phyloP scores from a whole-genome alignment of 2,113 vertebrate species.

The Poeciliopsis retropinna region DNA sequence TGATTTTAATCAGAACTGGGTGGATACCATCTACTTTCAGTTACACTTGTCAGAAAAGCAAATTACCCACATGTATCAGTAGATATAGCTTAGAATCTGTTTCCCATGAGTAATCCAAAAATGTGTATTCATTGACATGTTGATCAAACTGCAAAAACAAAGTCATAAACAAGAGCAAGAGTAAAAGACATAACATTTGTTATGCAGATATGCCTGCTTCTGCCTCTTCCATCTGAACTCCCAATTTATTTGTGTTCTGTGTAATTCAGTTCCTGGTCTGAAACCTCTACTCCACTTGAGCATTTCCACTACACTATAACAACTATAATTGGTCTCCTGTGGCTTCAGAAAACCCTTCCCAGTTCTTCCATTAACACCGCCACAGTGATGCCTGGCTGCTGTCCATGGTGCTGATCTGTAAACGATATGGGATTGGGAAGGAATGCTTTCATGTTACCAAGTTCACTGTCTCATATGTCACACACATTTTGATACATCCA shows the following conservation, averaged over 20 bases:
- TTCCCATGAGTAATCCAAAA: constrained; percentile 1
- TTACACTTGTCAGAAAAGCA: not conserved
- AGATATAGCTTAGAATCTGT: not conserved
- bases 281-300: constrained; percentile 31
- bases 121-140: not conserved
- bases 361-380: constrained; percentile 62
- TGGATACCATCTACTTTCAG: not conserved
- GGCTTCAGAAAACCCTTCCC: constrained; percentile 40
- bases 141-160: constrained; percentile 17
- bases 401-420: constrained; percentile 71
- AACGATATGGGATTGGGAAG: constrained; percentile 43
- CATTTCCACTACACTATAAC: constrained; percentile 58
- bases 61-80: not conserved
- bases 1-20: constrained; percentile 21
- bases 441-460: constrained; percentile 37
- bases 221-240: not conserved
- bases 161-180: constrained; percentile 10
- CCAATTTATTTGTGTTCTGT: constrained; percentile 28
- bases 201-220: constrained; percentile 34
- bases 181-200: not conserved
- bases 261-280: constrained; percentile 21
- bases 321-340: constrained; percentile 70
- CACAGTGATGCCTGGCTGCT: constrained; percentile 53
- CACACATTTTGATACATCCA: constrained; percentile 8
- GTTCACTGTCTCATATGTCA: constrained; percentile 3